Evolutionary conservation across 2,113 vertebrate genomes (phyloP).

Genomic region (Thermophis baileyi): DNA sequence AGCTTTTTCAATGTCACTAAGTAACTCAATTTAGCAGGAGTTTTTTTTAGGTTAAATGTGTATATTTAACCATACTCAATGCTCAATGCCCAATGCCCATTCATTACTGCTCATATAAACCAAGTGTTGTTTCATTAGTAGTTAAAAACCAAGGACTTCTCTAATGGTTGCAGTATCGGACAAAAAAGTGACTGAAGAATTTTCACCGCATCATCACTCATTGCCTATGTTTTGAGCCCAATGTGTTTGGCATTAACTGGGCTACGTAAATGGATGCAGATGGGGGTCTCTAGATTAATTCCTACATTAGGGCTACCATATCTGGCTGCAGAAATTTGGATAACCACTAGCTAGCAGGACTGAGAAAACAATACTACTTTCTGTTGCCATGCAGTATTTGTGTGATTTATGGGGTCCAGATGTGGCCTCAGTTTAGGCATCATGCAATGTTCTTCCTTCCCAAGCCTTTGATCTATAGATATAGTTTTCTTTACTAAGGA

Average conservation of each 20-base stretch:
- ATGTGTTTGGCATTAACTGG: not conserved
- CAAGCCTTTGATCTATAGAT: not conserved
- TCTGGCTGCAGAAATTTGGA: not conserved
- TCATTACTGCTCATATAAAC: slow-evolving; percentile 34
- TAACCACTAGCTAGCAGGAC: not conserved
- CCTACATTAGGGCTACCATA: not conserved
- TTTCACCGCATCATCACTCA: not conserved
- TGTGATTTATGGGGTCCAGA: not conserved
- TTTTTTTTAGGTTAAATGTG: slow-evolving; percentile 7
- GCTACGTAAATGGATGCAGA: not conserved
- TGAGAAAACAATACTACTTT: not conserved
- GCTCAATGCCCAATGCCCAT: too few species aligned
- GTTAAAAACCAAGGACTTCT: not conserved
- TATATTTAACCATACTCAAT: not conserved
- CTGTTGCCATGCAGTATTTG: not conserved
- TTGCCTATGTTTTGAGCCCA: not conserved
- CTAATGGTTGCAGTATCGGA: not conserved
- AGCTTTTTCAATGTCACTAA: slow-evolving; percentile 40
- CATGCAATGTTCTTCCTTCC: not conserved
- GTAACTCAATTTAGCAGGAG: slow-evolving; percentile 49
- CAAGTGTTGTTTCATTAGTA: slow-evolving; percentile 13
- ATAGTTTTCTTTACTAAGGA: not conserved
- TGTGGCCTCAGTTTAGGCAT: not conserved
- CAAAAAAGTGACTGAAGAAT: not conserved
- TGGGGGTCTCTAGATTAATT: not conserved